These are phyloP conservation scores for Chlorocebus sabaeus DNA, from an alignment of 2,113 vertebrate species.

Conservation along the genomic window DNA sequence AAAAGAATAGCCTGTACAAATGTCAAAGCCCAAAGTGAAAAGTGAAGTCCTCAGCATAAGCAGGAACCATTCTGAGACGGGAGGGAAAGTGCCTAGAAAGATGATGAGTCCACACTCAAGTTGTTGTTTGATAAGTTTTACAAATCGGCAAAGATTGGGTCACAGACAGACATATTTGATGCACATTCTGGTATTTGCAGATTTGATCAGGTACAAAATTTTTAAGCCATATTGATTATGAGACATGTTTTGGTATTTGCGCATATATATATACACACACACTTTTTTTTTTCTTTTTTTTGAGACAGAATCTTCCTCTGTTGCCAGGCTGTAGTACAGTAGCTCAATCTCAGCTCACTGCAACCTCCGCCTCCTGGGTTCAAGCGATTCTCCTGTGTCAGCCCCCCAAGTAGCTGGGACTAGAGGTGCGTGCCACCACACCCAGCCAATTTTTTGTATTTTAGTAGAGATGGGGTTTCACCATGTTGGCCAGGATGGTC, in stretches of 20 bases:
- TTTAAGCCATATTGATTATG: neutral
- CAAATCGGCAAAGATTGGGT: neutral
- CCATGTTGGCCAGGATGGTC: too few species aligned
- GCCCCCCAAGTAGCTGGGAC: too few species aligned
- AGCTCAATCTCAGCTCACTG: too few species aligned
- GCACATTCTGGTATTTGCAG: neutral
- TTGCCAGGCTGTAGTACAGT: too few species aligned
- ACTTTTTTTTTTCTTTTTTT: too few species aligned
- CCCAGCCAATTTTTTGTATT: too few species aligned
- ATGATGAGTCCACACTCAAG: neutral
- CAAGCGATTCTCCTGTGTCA: too few species aligned
- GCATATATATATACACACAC: too few species aligned
- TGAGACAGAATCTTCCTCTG: too few species aligned
- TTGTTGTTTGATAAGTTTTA: neutral
- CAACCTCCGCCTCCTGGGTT: too few species aligned
- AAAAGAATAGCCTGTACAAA: neutral
- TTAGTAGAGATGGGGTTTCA: too few species aligned
- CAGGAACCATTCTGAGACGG: neutral
- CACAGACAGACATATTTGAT: neutral
- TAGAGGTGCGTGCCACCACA: too few species aligned
- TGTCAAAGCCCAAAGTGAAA: neutral
- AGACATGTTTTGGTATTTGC: neutral
- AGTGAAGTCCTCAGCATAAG: neutral
- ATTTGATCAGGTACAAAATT: neutral
- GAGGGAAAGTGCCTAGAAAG: neutral